These are phyloP conservation scores for Tichodroma muraria DNA, from an alignment of 2,113 vertebrate species.

Conservation along the genomic window DNA sequence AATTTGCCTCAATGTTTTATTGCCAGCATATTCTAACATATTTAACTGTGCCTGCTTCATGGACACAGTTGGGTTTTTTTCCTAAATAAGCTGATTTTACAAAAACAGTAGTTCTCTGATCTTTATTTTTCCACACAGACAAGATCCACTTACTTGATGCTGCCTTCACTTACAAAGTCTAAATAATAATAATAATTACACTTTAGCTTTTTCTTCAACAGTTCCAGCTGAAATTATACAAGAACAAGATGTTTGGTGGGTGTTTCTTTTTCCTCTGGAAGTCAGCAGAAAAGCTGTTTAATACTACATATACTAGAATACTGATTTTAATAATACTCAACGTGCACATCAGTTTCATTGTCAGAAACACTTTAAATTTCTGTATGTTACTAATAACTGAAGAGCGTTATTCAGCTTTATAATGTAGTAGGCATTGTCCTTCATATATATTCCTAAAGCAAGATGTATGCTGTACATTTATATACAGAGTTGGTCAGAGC, in stretches of 20 bases:
- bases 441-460: slow-evolving; percentile 68
- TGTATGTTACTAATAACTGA: slow-evolving; percentile 56
- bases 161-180: slow-evolving; percentile 57
- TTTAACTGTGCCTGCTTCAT: neutral
- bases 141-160: slow-evolving; percentile 37
- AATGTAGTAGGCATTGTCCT: slow-evolving; percentile 51
- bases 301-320: slow-evolving; percentile 66
- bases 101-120: slow-evolving; percentile 61
- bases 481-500: slow-evolving; percentile 64
- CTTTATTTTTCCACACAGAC: slow-evolving; percentile 70
- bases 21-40: neutral
- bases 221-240: slow-evolving; percentile 62
- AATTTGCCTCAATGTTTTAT: neutral
- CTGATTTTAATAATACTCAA: slow-evolving; percentile 58
- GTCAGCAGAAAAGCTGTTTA: slow-evolving; percentile 63
- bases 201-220: slow-evolving; percentile 52
- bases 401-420: slow-evolving; percentile 33
- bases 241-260: slow-evolving; percentile 32
- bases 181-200: slow-evolving; percentile 57
- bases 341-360: slow-evolving; percentile 69
- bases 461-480: slow-evolving; percentile 68
- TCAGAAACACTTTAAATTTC: slow-evolving; percentile 62
- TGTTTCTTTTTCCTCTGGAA: slow-evolving; percentile 24
- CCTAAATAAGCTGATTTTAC: slow-evolving; percentile 66
- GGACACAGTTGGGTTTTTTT: neutral